phyloP scores from a whole-genome alignment of 2,113 vertebrate genomes.

The Petromus typicus region DNA sequence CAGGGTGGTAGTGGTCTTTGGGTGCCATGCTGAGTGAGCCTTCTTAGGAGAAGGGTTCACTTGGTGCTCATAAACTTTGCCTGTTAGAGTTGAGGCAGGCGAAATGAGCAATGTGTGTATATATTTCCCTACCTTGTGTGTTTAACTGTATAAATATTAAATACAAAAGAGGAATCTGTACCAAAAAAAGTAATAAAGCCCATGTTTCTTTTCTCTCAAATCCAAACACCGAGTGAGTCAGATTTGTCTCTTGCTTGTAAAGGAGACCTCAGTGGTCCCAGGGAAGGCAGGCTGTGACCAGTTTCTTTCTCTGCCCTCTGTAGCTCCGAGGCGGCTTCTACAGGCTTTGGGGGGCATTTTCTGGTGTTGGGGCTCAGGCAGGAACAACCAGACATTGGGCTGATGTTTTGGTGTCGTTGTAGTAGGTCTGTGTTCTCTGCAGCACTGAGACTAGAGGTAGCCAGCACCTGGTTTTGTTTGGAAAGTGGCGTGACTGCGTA shows the following conservation, averaged over 20 bases:
- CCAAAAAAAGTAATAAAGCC: constrained; percentile 48
- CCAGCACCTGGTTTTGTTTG: background rate
- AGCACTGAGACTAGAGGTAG: background rate
- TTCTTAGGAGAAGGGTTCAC: background rate
- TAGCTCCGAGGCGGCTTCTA: rapidly evolving
- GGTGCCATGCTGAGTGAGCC: background rate
- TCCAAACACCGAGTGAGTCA: constrained; percentile 39
- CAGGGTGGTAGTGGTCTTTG: background rate
- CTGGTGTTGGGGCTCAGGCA: background rate
- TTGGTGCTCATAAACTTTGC: background rate
- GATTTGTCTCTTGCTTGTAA: background rate
- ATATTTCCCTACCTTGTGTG: constrained; percentile 30
- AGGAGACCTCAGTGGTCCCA: background rate
- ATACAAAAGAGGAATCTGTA: background rate
- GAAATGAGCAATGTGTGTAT: constrained; percentile 33
- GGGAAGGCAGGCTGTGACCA: background rate
- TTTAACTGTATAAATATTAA: constrained; percentile 52
- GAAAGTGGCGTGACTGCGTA: background rate
- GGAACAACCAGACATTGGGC: too few species aligned
- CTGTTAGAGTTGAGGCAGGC: background rate
- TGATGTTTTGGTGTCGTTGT: background rate
- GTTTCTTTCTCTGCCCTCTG: background rate
- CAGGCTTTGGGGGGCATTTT: background rate
- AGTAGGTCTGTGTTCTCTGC: background rate
- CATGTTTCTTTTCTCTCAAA: background rate